These are phyloP conservation scores for Proales similis DNA, from an alignment of 1,140 invertebrate species.

Conservation along the genomic window DNA sequence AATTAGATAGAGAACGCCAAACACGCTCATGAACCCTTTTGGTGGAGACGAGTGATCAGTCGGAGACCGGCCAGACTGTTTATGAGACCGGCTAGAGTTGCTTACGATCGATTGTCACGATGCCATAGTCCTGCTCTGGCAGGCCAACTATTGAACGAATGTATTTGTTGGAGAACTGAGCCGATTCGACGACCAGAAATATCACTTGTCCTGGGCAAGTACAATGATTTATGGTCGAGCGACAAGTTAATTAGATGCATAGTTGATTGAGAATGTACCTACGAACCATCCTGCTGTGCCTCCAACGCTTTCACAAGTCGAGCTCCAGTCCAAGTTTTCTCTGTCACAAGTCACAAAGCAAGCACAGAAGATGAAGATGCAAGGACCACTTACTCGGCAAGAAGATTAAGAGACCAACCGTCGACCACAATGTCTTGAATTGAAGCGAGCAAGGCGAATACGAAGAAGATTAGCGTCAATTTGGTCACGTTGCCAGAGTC, in stretches of 20 bases:
- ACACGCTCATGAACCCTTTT: constrained; percentile 33
- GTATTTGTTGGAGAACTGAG: constrained; percentile 62
- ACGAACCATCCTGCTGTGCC: constrained; percentile 96
- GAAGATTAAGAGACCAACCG: constrained; percentile 98
- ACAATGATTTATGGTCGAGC: no score
- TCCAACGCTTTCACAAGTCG: constrained; percentile 95
- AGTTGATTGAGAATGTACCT: no score
- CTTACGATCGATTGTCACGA: constrained; percentile 11
- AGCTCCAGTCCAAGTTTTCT: constrained; percentile 90
- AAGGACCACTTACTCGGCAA: constrained; percentile 55
- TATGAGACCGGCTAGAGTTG: background rate
- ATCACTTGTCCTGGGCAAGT: no score
- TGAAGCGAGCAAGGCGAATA: constrained; percentile 74
- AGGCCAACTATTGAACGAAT: constrained; percentile 4
- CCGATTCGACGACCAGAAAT: constrained; percentile 92
- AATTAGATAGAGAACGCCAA: background rate
- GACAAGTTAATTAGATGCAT: no score
- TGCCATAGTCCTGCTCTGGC: background rate
- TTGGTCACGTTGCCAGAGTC: constrained; percentile 48
- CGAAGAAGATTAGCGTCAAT: constrained; percentile 71
- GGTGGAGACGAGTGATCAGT: constrained; percentile 39
- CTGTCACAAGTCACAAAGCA: constrained; percentile 44
- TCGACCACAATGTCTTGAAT: constrained; percentile 99
- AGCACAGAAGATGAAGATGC: background rate
- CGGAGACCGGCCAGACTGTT: background rate